These are phyloP conservation scores for Saturnia japonica DNA, from an alignment of 2,888 invertebrate species.

Conservation along the genomic window DNA sequence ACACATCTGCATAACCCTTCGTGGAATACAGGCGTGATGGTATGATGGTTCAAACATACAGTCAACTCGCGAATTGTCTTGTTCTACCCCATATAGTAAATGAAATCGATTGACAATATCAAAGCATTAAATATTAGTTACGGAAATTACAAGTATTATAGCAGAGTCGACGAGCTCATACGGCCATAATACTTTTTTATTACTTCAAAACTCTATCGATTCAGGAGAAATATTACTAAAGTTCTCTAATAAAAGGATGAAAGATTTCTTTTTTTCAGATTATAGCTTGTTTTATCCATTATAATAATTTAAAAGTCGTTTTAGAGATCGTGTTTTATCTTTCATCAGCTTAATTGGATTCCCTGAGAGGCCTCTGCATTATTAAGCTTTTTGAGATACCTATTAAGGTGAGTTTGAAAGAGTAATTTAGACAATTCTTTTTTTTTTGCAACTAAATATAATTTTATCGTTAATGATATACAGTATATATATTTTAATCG, in stretches of 20 bases:
- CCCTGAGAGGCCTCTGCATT: constrained; percentile 39
- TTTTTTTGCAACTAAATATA: not conserved
- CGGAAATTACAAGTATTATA: not conserved
- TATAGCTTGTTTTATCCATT: constrained; percentile 23
- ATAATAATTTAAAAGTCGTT: constrained; percentile 40
- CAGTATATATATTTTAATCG: not conserved
- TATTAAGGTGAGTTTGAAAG: constrained; percentile 17
- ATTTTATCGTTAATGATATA: not conserved
- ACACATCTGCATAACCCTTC: too few species aligned
- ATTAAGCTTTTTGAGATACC: constrained; percentile 19
- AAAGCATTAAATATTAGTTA: not conserved
- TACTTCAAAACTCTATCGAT: constrained; percentile 39
- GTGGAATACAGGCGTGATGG: too few species aligned
- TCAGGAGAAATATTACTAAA: constrained; percentile 36
- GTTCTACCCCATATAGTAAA: too few species aligned
- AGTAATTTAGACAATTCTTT: constrained; percentile 11
- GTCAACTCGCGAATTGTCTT: too few species aligned
- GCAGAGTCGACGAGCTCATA: not conserved
- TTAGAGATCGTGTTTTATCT: constrained; percentile 55
- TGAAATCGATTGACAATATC: too few species aligned
- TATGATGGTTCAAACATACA: too few species aligned
- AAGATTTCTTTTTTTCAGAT: constrained; percentile 19
- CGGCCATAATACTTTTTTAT: constrained; percentile 31
- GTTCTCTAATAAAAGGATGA: constrained; percentile 26
- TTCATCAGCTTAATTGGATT: constrained; percentile 59